These are phyloP conservation scores for Octodonta nipae DNA, from an alignment of 2,888 invertebrate genomes.

Conservation along the genomic window DNA sequence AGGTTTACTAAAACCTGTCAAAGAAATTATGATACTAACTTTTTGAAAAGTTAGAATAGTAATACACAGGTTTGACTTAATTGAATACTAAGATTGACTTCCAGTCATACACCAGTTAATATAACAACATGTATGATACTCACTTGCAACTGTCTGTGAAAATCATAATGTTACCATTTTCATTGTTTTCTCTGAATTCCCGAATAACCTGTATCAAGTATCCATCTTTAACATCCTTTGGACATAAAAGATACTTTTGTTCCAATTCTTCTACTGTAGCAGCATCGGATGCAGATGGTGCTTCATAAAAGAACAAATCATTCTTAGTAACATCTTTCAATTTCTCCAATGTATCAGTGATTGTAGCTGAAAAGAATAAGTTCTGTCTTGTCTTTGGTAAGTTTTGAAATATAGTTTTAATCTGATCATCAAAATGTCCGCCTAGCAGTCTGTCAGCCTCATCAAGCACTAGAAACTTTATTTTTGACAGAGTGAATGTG, in stretches of 20 bases:
- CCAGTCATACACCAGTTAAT: no score
- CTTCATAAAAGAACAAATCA: constrained; percentile 50
- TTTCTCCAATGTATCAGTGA: constrained; percentile 68
- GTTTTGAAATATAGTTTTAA: constrained; percentile 63
- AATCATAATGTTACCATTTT: constrained; percentile 75
- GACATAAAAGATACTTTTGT: constrained; percentile 83
- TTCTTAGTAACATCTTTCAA: constrained; percentile 48
- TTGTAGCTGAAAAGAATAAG: constrained; percentile 88
- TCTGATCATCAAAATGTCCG: constrained; percentile 70
- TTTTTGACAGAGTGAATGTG: constrained; percentile 63
- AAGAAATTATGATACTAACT: no score
- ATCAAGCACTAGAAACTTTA: constrained; percentile 83
- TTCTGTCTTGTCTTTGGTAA: constrained; percentile 73
- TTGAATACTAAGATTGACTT: no score
- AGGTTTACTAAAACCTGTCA: no score
- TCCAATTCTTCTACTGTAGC: constrained; percentile 81
- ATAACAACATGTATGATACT: constrained; percentile 20
- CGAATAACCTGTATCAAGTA: constrained; percentile 74
- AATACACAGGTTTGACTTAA: no score
- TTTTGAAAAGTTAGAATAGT: no score
- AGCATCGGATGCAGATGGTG: constrained; percentile 52
- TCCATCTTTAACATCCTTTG: constrained; percentile 82
- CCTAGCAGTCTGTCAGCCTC: constrained; percentile 83
- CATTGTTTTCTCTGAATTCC: constrained; percentile 58
- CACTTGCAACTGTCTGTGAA: constrained; percentile 95